phyloP scores from a whole-genome alignment of 2,797 vertebrate species.

The Toxotes lorentzi region DNA sequence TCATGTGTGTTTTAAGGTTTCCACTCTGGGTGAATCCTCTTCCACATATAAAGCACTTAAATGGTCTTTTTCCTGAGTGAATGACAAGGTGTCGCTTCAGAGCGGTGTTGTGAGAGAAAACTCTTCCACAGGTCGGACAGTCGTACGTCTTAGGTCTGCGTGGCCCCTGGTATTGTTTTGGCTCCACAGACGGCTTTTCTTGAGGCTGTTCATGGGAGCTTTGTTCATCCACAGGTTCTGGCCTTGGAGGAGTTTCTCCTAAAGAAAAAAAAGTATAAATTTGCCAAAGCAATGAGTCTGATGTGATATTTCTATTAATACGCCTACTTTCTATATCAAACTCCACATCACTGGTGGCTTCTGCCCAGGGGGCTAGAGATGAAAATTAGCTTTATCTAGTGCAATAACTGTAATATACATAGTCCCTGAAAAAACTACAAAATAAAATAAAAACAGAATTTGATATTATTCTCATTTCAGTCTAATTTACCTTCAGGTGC shows the following conservation, averaged over 20 bases:
- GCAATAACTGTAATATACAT: not conserved
- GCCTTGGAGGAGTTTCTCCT: not conserved
- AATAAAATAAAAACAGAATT: not conserved
- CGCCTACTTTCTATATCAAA: not conserved
- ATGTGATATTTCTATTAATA: not conserved
- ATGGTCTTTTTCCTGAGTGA: slow-evolving; percentile 66
- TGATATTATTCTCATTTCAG: not conserved
- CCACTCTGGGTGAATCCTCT: slow-evolving; percentile 68
- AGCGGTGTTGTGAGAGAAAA: slow-evolving; percentile 37
- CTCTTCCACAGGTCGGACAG: slow-evolving; percentile 60
- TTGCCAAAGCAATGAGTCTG: not conserved
- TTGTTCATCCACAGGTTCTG: slow-evolving; percentile 1
- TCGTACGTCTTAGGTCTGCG: slow-evolving; percentile 31
- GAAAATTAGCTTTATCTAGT: too few relatives aligned
- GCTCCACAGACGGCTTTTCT: not conserved
- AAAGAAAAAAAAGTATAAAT: not conserved
- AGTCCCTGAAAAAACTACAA: too few relatives aligned
- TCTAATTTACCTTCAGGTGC: slow-evolving; percentile 11
- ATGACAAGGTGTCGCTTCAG: slow-evolving; percentile 62
- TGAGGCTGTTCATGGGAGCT: not conserved
- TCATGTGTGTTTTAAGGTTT: slow-evolving; percentile 72
- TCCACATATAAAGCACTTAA: slow-evolving; percentile 67
- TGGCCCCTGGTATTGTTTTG: not conserved
- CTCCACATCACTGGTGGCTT: not conserved
- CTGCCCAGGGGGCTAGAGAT: not conserved